Conservation (phyloP, 2,888 invertebrate genomes). For the Apoda limacodes region DNA sequence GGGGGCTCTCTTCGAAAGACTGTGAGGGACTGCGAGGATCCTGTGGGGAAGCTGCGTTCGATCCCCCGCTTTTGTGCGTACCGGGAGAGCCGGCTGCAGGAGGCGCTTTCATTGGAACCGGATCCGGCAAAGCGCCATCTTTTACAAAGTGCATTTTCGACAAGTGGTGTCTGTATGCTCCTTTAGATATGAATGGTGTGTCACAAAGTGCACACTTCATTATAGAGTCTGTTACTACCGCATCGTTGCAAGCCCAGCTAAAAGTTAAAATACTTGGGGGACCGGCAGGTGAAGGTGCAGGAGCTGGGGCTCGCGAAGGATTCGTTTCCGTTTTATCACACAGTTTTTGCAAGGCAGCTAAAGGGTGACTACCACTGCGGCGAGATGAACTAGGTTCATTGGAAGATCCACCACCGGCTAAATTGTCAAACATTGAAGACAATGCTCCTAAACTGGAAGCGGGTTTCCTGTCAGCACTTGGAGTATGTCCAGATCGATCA, state of each 20-base stretch:
- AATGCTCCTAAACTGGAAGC: constrained; percentile 83
- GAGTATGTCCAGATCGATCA: constrained; percentile 80
- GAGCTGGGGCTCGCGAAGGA: constrained; percentile 67
- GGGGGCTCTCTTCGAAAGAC: constrained; percentile 89
- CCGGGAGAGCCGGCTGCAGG: constrained; percentile 56
- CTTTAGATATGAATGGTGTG: constrained; percentile 96
- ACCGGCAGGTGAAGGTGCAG: constrained; percentile 71
- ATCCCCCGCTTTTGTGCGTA: constrained; percentile 49
- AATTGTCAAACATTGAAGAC: constrained; percentile 90
- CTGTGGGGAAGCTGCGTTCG: constrained; percentile 59
- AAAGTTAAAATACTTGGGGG: constrained; percentile 90
- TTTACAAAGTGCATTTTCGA: constrained; percentile 97
- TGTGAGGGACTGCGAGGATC: constrained; percentile 71
- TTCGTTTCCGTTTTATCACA: constrained; percentile 94
- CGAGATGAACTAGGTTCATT: constrained; percentile 70
- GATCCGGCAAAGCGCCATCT: constrained; percentile 87
- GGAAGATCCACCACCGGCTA: constrained; percentile 71
- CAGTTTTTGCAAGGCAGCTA: constrained; percentile 94
- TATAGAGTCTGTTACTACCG: constrained; percentile 88
- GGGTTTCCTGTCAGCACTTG: constrained; percentile 73
- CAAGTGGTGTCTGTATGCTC: constrained; percentile 95
- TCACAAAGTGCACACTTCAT: constrained; percentile 97
- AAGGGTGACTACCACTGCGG: constrained; percentile 85
- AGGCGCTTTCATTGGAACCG: constrained; percentile 72
- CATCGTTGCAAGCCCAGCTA: constrained; percentile 95